Evolutionary conservation across 2,113 vertebrate species (phyloP).

Genomic region (Nibea coibor): DNA sequence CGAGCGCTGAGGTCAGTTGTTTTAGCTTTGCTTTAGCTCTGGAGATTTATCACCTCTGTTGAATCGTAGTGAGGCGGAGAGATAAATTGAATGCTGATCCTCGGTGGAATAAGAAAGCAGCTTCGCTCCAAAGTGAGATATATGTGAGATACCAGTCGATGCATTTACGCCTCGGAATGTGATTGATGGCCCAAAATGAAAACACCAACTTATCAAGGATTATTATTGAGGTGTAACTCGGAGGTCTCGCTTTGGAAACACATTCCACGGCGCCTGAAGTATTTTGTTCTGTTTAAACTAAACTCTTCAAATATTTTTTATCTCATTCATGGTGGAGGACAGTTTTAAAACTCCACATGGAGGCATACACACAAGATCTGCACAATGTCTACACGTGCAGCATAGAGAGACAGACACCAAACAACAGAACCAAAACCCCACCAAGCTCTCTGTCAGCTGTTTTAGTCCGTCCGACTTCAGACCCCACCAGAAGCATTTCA

Average conservation of each 20-base stretch:
- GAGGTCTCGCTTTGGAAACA: background rate
- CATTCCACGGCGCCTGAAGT: background rate
- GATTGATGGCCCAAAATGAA: conserved; percentile 59
- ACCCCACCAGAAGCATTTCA: too few species aligned
- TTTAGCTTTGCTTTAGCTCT: conserved; percentile 51
- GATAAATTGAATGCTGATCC: conserved; percentile 69
- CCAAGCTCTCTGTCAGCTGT: too few species aligned
- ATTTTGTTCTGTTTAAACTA: background rate
- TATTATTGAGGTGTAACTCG: conserved; percentile 27
- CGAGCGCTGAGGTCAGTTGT: conserved; percentile 68
- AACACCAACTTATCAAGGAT: conserved; percentile 50
- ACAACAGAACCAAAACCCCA: too few species aligned
- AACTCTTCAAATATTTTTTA: background rate
- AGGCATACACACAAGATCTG: too few species aligned
- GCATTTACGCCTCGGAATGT: conserved; percentile 32
- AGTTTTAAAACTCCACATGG: background rate
- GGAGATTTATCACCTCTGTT: conserved; percentile 71
- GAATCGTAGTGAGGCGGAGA: conserved; percentile 42
- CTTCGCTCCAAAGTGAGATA: conserved; percentile 55
- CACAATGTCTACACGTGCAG: too few species aligned
- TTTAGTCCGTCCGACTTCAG: too few species aligned
- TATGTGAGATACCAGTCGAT: conserved; percentile 58
- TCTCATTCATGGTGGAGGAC: background rate
- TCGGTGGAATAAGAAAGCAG: conserved; percentile 61
- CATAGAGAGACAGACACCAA: too few species aligned